A percentile compares a stretch with the other conserved stretches of the same genome.
These are phyloP conservation scores for Carettochelys insculpta DNA, from an alignment of 2,113 vertebrate genomes.

Conservation along the genomic window DNA sequence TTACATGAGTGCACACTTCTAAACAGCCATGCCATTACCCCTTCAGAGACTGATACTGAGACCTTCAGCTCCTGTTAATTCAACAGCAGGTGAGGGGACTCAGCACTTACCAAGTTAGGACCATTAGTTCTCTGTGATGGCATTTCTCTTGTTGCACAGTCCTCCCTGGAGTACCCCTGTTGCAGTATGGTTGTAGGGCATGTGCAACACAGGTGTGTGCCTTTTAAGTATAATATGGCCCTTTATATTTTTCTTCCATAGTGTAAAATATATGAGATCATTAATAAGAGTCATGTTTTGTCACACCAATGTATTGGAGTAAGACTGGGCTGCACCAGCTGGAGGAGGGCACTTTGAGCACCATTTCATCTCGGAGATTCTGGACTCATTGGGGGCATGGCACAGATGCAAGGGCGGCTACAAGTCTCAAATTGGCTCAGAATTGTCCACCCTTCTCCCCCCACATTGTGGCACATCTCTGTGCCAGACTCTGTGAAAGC, in stretches of 20 bases:
- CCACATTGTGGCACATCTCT: neutral
- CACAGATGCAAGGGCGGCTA: neutral
- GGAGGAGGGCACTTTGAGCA: neutral
- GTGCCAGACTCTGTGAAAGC: neutral
- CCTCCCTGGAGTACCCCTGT: no score
- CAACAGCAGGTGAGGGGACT: accelerated
- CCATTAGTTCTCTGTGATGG: neutral
- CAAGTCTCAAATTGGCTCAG: neutral
- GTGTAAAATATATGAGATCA: neutral
- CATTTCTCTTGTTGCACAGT: neutral
- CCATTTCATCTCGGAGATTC: neutral
- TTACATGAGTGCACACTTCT: neutral
- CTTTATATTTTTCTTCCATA: neutral
- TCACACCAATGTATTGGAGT: neutral
- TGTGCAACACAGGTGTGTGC: neutral
- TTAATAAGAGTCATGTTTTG: neutral
- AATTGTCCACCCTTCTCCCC: neutral
- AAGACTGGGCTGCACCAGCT: neutral
- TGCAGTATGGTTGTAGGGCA: no score
- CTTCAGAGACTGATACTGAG: neutral
- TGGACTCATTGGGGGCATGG: neutral
- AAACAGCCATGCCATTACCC: neutral
- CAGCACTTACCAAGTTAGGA: neutral
- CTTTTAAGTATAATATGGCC: neutral
- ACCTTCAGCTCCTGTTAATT: neutral